A percentile compares a stretch with the other conserved stretches of the same genome.
Evolutionary conservation across 1,140 invertebrate species (phyloP).

Genomic region (Lasioglossum baleicum): DNA sequence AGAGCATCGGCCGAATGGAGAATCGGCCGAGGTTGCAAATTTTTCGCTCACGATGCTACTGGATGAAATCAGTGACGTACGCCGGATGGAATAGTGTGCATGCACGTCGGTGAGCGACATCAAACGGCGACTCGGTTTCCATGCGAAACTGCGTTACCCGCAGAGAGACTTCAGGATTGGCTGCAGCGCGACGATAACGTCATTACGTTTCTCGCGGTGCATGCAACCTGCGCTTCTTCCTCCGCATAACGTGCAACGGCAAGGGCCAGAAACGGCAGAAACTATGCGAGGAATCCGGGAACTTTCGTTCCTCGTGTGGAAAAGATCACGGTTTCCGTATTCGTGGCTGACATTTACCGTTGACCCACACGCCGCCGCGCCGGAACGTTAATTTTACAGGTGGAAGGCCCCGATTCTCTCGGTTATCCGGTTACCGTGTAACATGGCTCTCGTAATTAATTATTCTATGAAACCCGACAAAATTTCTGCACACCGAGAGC

Average conservation of each 20-base stretch:
- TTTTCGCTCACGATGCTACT: too few species aligned
- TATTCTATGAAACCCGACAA: too few species aligned
- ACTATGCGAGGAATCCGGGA: conserved; percentile 10
- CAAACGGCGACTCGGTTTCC: neutral
- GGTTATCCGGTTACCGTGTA: too few species aligned
- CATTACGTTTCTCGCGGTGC: conserved; percentile 26
- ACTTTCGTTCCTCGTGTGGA: neutral
- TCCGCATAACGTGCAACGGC: too few species aligned
- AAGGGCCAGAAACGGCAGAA: neutral
- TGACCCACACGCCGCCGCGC: neutral
- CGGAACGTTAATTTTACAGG: conserved; percentile 7
- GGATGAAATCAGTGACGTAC: neutral
- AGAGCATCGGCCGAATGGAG: too few species aligned
- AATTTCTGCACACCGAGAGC: too few species aligned
- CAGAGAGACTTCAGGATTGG: conserved; percentile 13
- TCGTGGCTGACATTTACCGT: neutral
- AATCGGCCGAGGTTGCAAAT: too few species aligned
- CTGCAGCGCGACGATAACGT: conserved; percentile 27
- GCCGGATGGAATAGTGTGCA: too few species aligned
- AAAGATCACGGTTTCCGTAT: conserved; percentile 18
- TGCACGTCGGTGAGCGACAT: neutral
- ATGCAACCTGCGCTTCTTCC: neutral
- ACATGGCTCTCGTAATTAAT: too few species aligned
- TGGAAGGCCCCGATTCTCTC: neutral
- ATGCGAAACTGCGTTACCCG: conserved; percentile 4